Conservation (phyloP, 2,797 vertebrate species). For the Amblyraja radiata region DNA sequence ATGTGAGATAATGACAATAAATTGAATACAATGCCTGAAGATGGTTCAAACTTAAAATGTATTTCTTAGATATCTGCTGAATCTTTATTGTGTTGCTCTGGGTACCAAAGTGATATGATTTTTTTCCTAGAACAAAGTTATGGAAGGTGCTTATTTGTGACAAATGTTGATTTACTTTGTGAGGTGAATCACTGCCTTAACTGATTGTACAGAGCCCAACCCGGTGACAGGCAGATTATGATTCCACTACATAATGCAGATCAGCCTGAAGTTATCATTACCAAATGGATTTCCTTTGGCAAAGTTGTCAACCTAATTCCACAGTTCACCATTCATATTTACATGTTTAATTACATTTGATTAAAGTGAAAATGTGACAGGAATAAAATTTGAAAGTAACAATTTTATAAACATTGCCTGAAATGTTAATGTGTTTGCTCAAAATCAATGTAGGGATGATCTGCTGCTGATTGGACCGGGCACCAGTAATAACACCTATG, state of each 20-base stretch:
- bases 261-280: not conserved
- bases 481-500: conserved; percentile 50
- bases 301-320: not conserved
- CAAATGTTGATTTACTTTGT: not conserved
- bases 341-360: not conserved
- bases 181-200: not conserved
- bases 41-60: not conserved
- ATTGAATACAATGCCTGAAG: not conserved
- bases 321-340: not conserved
- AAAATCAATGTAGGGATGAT: conserved; percentile 52
- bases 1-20: too few relatives aligned
- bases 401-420: not conserved
- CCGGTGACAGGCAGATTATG: not conserved
- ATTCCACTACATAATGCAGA: not conserved
- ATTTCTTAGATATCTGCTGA: not conserved
- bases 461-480: conserved; percentile 54
- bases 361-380: not conserved
- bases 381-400: not conserved
- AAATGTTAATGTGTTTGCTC: not conserved
- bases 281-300: not conserved
- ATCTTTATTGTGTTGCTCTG: not conserved
- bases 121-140: not conserved
- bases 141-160: not conserved
- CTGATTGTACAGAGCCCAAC: not conserved
- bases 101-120: not conserved